phyloP scores from a whole-genome alignment of 2,113 vertebrate genomes.

The Vulpes lagopus region DNA sequence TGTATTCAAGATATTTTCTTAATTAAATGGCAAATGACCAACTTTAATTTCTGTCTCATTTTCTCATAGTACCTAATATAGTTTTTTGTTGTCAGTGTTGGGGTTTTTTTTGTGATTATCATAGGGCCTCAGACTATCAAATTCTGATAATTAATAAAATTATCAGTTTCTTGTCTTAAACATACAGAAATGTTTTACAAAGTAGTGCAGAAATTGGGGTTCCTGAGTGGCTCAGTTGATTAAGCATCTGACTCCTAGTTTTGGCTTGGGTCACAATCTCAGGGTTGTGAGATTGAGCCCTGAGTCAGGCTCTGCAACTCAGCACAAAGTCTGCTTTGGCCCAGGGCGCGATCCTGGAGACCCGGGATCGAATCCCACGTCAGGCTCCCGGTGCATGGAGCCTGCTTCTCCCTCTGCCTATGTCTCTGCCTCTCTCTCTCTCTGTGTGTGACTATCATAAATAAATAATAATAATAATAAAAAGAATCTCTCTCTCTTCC shows the following conservation, averaged over 20 bases:
- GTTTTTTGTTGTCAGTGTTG: background rate
- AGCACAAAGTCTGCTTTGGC: background rate
- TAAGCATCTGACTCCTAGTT: background rate
- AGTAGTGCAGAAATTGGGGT: background rate
- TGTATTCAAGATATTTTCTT: slow-evolving; percentile 2
- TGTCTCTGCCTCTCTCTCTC: no score
- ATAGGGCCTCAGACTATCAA: background rate
- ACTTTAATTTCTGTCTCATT: slow-evolving; percentile 42
- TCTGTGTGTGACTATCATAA: no score
- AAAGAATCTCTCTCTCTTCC: background rate
- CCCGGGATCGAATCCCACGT: no score
- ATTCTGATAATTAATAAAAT: background rate
- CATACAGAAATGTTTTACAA: background rate
- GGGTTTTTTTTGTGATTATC: background rate
- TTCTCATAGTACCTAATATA: background rate
- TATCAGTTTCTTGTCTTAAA: background rate
- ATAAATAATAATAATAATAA: no score
- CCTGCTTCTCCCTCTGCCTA: no score
- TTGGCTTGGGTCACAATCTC: no score
- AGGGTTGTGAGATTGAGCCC: background rate
- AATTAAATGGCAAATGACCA: background rate
- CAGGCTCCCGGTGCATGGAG: no score
- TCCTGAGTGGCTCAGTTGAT: background rate
- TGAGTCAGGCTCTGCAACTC: background rate
- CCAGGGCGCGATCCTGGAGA: no score